These are phyloP conservation scores for Xanthorhoe spadicearia DNA, from an alignment of 2,888 invertebrate species.

Conservation along the genomic window DNA sequence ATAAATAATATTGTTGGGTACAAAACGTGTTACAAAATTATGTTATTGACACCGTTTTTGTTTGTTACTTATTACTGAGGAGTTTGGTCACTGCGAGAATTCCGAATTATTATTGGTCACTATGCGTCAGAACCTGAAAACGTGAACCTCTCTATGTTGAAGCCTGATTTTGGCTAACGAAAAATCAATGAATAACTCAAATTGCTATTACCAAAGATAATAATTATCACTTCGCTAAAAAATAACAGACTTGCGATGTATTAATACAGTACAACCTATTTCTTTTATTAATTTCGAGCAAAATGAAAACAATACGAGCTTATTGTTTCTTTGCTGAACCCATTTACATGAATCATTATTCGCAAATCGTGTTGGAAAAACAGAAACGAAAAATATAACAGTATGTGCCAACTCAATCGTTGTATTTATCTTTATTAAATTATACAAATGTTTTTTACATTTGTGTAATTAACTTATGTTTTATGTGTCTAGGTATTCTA, in stretches of 20 bases:
- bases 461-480: no score
- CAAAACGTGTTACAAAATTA: no score
- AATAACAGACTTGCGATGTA: not conserved
- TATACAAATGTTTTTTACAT: no score
- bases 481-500: no score
- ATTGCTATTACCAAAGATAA: not conserved
- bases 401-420: not conserved
- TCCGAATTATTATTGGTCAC: no score
- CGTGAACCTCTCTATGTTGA: no score
- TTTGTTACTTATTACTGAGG: no score
- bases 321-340: not conserved
- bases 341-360: not conserved
- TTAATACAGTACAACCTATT: not conserved
- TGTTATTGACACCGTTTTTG: no score
- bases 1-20: no score
- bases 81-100: no score
- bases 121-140: no score
- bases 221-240: not conserved
- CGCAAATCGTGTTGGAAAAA: not conserved
- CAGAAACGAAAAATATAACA: constrained; percentile 9
- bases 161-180: no score
- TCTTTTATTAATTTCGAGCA: not conserved
- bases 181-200: not conserved
- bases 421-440: not conserved
- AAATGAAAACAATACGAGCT: not conserved